These are phyloP conservation scores for Chaetodon trifascialis DNA, from an alignment of 2,113 vertebrate genomes.

Conservation along the genomic window DNA sequence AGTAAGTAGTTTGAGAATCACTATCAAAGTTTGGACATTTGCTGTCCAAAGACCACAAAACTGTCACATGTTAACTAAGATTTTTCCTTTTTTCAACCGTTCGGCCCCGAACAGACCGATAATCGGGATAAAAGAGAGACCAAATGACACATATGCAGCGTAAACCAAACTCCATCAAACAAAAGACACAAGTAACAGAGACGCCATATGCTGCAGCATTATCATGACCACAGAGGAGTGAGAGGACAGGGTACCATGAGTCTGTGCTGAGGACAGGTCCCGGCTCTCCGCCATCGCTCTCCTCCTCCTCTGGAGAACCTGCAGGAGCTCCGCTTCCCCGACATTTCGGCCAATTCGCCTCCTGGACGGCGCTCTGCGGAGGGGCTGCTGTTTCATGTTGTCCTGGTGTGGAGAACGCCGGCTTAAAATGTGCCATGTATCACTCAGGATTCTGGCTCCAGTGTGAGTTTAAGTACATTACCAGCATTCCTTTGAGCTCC, in stretches of 20 bases:
- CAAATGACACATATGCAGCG: too few species aligned
- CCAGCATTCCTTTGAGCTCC: conserved; percentile 87
- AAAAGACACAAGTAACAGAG: neutral
- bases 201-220: neutral
- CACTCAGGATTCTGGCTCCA: neutral
- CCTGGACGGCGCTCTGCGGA: conserved; percentile 55
- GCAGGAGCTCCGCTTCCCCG: conserved; percentile 80
- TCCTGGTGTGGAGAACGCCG: conserved; percentile 25
- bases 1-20: too few species aligned
- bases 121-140: neutral
- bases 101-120: neutral
- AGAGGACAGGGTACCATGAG: conserved; percentile 54
- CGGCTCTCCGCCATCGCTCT: conserved; percentile 74
- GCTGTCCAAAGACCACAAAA: neutral
- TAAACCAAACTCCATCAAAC: too few species aligned
- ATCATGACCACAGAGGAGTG: neutral
- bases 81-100: neutral
- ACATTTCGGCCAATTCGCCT: conserved; percentile 66
- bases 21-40: too few species aligned
- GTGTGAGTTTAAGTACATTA: conserved; percentile 56
- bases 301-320: conserved; percentile 85
- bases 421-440: neutral
- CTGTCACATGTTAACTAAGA: neutral
- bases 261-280: conserved; percentile 16
- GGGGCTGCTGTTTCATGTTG: conserved; percentile 59